Evolutionary conservation across 2,888 invertebrate species (phyloP), one percentile per base, ranked within the genome.

Genomic region (Napeogenes sylphis): DNA sequence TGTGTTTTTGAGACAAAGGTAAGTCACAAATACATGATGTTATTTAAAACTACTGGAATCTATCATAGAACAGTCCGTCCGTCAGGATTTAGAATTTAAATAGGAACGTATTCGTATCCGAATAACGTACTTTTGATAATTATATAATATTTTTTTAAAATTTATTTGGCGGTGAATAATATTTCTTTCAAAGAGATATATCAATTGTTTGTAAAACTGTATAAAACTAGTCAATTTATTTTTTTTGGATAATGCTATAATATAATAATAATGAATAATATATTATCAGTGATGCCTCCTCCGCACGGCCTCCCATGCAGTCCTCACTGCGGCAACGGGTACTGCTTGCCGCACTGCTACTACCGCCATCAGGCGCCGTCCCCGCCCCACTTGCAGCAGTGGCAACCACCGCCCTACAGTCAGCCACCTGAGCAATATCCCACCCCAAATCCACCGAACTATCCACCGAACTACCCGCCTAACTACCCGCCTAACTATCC

Each of bases 401-500:
- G 64, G 53, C 47, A 58, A n/a, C 66, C 68, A 53, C 68, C 68
- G 6, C 68, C 68, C 4, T 66, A 64, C 53, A 68, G 68, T 13
- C 55, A 60, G 10, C 59, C 64, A 21, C 68, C 45, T 13, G 32
- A 45, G 21, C 61, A 51, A 13, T 45, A 58, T 12, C 47, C 38
- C 12, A 53, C 59, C 21, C 55, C 30, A 6, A 13, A 60, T 13
- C 56, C 62, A 14, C 59, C 65, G 12, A 53, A 47, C 10, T n/a
- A 58, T 12, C 63, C 63, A 5, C 58, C 62, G 14, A 54, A 53
- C 30, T 55, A 55, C 12, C 57, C 59, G 6, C 65, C 59, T 4
- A 58, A 61, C 12, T 54, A 63, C 4, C 56, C 56, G 1, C 61
- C 53, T 4, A 14, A 51, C 30, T 51, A 51, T 5, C 60, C 57